A percentile compares a stretch with the other conserved stretches of the same genome.
phyloP scores from a whole-genome alignment of 2,888 invertebrate genomes.

The Conops quadrifasciatus region DNA sequence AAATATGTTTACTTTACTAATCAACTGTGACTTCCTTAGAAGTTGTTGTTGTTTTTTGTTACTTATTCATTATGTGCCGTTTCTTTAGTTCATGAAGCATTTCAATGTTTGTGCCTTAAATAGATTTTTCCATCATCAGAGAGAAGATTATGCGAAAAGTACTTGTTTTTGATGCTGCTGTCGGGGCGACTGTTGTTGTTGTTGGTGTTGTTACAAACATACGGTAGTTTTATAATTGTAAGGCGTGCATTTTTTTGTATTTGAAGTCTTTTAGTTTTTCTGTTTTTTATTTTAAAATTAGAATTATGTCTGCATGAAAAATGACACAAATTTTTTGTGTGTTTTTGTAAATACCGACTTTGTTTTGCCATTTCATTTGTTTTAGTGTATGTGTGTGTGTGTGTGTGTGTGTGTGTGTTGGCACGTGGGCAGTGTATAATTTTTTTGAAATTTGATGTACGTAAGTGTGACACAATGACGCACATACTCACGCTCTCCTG shows the following conservation, averaged over 20 bases:
- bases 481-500: not conserved
- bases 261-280: constrained; percentile 4
- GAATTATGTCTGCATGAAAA: constrained; percentile 20
- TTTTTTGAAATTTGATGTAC: not conserved
- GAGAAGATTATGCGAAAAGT: too few relatives aligned
- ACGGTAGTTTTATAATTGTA: too few relatives aligned
- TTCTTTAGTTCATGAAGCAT: not conserved
- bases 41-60: constrained; percentile 3
- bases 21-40: constrained; percentile 8
- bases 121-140: too few relatives aligned
- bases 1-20: not conserved
- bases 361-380: not conserved
- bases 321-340: constrained; percentile 6
- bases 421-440: not conserved
- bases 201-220: not conserved
- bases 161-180: too few relatives aligned
- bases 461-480: not conserved
- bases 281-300: not conserved
- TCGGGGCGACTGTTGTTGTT: not conserved
- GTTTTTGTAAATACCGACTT: not conserved
- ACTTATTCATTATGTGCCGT: not conserved
- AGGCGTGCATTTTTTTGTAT: not conserved
- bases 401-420: not conserved
- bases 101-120: too few relatives aligned
- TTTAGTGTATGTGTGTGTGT: not conserved